Evolutionary conservation across 2,888 invertebrate genomes (phyloP).

Genomic region (Acrobeloides nanus): DNA sequence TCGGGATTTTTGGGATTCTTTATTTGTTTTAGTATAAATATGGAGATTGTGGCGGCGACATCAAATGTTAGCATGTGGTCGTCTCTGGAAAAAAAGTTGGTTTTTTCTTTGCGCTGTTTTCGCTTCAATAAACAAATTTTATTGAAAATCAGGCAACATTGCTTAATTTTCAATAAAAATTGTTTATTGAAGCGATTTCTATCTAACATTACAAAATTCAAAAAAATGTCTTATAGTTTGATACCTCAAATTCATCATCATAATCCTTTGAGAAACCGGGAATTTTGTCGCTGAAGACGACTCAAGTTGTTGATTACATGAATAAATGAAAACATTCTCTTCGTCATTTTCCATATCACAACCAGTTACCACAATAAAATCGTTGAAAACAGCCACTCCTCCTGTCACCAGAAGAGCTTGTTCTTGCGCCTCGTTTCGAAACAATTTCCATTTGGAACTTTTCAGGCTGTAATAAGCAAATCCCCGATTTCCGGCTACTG

Average conservation of each 20-base stretch:
- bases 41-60: slow-evolving; percentile 23
- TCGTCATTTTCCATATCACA: slow-evolving; percentile 57
- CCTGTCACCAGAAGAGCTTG: slow-evolving; percentile 90
- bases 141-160: too few species aligned
- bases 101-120: too few species aligned
- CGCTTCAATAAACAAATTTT: too few species aligned
- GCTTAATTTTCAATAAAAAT: too few species aligned
- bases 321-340: slow-evolving; percentile 26
- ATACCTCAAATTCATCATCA: slow-evolving; percentile 24
- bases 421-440: slow-evolving; percentile 95
- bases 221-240: too few species aligned
- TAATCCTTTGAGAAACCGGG: slow-evolving; percentile 19
- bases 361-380: slow-evolving; percentile 68
- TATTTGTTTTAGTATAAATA: slow-evolving; percentile 19
- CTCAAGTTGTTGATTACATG: slow-evolving; percentile 26
- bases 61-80: slow-evolving; percentile 29
- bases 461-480: slow-evolving; percentile 85
- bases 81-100: too few species aligned
- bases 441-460: slow-evolving; percentile 86
- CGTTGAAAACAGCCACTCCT: slow-evolving; percentile 89
- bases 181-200: too few species aligned
- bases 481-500: slow-evolving; percentile 82
- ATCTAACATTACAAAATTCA: too few species aligned
- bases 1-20: slow-evolving; percentile 1
- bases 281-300: slow-evolving; percentile 15